These are phyloP conservation scores for Celastrina argiolus DNA, from an alignment of 2,888 invertebrate genomes.

Conservation along the genomic window DNA sequence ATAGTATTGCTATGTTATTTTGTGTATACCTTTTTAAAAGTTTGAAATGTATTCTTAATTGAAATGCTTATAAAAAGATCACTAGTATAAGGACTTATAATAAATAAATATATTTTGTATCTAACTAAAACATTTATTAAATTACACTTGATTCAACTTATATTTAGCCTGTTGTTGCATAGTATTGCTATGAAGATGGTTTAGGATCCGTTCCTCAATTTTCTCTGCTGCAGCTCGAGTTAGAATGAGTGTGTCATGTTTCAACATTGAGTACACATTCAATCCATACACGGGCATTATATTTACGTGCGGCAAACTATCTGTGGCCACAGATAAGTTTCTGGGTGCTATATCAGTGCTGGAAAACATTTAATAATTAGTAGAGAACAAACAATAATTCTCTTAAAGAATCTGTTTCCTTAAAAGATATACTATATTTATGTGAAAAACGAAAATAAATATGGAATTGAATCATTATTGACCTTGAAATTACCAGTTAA, in stretches of 20 bases:
- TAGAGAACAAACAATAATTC: neutral
- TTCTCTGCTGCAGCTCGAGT: constrained; percentile 90
- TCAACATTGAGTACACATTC: constrained; percentile 97
- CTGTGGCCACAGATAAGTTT: constrained; percentile 91
- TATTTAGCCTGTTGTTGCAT: constrained; percentile 66
- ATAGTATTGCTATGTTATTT: neutral
- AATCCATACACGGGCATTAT: constrained; percentile 97
- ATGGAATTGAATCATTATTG: too few species aligned
- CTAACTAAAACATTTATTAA: constrained; percentile 22
- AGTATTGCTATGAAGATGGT: constrained; percentile 81
- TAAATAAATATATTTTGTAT: constrained; percentile 25
- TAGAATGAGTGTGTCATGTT: constrained; percentile 94
- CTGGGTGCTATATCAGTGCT: constrained; percentile 91
- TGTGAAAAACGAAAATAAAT: too few species aligned
- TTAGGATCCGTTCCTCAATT: constrained; percentile 88
- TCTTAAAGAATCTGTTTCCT: neutral
- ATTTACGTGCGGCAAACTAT: constrained; percentile 88
- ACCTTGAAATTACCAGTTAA: too few species aligned
- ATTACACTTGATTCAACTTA: constrained; percentile 77
- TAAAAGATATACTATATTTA: neutral
- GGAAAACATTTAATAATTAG: constrained; percentile 48
- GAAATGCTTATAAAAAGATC: neutral
- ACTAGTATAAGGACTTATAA: neutral
- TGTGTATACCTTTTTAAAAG: neutral
- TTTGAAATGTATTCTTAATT: neutral